These are phyloP conservation scores for Trilocha varians DNA, from an alignment of 2,888 invertebrate genomes.

Conservation along the genomic window DNA sequence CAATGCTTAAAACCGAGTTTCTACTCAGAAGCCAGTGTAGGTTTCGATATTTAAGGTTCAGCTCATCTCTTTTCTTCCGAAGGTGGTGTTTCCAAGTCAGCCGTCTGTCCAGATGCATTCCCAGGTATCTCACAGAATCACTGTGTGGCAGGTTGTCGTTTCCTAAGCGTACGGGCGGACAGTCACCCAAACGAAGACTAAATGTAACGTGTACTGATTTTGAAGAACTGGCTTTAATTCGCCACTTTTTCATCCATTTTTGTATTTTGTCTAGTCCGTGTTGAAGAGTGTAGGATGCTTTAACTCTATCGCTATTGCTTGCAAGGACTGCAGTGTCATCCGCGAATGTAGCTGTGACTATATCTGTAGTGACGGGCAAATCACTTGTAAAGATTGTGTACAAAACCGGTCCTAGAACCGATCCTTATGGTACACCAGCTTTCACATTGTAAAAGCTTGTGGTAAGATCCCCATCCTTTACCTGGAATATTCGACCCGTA, in stretches of 20 bases:
- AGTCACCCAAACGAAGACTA: constrained; percentile 8
- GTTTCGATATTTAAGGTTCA: background rate
- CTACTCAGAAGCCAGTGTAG: no score
- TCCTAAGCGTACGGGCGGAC: constrained; percentile 11
- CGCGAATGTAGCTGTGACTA: no score
- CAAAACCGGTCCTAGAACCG: no score
- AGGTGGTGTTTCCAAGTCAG: background rate
- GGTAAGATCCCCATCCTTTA: background rate
- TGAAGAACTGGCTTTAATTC: constrained; percentile 9
- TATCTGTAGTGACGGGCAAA: no score
- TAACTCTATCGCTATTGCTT: no score
- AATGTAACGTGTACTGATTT: constrained; percentile 10
- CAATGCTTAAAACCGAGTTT: no score
- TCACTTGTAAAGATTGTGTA: no score
- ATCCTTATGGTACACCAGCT: background rate
- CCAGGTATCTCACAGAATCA: constrained; percentile 10
- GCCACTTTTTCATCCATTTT: constrained; percentile 10
- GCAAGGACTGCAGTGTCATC: no score
- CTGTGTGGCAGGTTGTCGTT: background rate
- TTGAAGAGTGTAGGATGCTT: no score
- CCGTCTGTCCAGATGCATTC: constrained; percentile 11
- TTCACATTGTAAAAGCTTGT: background rate
- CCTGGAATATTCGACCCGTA: background rate
- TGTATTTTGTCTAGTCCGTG: constrained; percentile 1
- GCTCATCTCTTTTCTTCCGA: background rate